Conservation (phyloP, 2,888 invertebrate genomes). For the Petrolisthes cinctipes region DNA sequence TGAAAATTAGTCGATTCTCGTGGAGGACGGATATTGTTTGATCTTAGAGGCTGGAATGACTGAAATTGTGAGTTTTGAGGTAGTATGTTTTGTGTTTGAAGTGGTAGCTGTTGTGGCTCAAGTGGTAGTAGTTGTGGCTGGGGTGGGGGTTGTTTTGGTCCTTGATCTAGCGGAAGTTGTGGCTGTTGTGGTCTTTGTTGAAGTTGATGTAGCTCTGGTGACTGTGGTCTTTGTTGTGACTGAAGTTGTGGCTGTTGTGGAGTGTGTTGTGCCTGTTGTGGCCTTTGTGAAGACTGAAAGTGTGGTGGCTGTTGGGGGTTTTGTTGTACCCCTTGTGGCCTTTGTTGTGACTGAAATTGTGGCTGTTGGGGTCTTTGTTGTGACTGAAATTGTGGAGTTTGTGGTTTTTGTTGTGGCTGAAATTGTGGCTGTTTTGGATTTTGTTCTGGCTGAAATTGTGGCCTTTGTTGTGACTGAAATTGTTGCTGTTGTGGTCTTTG, state of each 20-base stretch:
- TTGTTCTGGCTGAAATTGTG: background rate
- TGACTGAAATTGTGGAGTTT: background rate
- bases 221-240: background rate
- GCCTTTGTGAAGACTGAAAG: background rate
- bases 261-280: background rate
- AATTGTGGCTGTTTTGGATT: background rate
- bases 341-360: background rate
- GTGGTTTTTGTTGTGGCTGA: background rate
- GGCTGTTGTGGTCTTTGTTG: background rate
- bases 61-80: background rate
- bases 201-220: background rate
- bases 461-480: background rate
- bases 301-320: background rate
- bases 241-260: background rate
- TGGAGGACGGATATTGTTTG: background rate
- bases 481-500: background rate
- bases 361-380: background rate
- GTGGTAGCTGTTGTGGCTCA: background rate
- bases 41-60: background rate
- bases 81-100: background rate
- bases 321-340: background rate
- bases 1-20: background rate
- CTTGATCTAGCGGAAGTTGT: background rate
- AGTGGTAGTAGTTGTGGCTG: conserved; percentile 1
- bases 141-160: background rate